A percentile compares a stretch with the other conserved stretches of the same genome.
phyloP scores from a whole-genome alignment of 2,888 invertebrate genomes.

The Lysandra bellargus region DNA sequence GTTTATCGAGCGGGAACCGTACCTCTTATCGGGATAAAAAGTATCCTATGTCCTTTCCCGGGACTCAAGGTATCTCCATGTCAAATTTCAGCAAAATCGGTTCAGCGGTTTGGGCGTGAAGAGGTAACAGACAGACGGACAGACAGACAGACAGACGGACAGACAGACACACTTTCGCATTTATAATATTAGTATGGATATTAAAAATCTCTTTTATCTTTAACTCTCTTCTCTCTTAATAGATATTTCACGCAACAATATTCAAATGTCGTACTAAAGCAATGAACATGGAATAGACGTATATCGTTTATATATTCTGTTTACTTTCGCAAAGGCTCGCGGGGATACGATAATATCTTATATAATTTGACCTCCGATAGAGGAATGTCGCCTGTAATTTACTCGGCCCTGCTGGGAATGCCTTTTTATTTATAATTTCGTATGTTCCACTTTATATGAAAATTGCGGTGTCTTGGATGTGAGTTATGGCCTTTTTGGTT shows the following conservation, averaged over 20 bases:
- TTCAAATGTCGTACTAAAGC: background rate
- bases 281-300: background rate
- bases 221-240: too few relatives aligned
- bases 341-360: conserved; percentile 19
- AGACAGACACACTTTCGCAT: too few relatives aligned
- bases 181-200: too few relatives aligned
- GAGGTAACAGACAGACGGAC: too few relatives aligned
- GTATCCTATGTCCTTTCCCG: too few relatives aligned
- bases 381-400: conserved; percentile 21
- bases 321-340: background rate
- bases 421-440: conserved; percentile 3
- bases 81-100: too few relatives aligned
- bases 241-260: background rate
- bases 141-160: too few relatives aligned
- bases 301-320: conserved; percentile 6
- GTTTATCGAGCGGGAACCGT: too few relatives aligned
- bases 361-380: conserved; percentile 15
- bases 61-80: too few relatives aligned
- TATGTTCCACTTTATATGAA: background rate
- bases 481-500: background rate
- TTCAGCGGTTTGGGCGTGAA: too few relatives aligned
- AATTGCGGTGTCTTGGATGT: background rate
- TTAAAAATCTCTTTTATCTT: too few relatives aligned
- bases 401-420: conserved; percentile 7
- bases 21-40: too few relatives aligned